phyloP scores from a whole-genome alignment of 92 coral and sea anemone genomes.

The Umimayanthus chanpuru region DNA sequence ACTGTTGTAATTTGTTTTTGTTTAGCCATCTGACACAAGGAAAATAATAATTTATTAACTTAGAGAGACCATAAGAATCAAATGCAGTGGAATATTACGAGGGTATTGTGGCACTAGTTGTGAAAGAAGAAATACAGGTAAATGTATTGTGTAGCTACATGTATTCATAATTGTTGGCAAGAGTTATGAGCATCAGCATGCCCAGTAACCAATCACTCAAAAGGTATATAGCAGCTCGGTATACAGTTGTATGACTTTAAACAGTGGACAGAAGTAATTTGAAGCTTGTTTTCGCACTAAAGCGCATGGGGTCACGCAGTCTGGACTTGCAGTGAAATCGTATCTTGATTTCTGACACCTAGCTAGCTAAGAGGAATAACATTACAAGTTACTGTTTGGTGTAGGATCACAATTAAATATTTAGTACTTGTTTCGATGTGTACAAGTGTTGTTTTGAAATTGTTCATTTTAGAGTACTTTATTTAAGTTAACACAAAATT shows the following conservation, averaged over 20 bases:
- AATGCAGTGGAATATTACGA: no score
- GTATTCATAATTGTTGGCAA: no score
- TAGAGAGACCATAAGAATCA: no score
- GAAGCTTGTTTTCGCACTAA: background rate
- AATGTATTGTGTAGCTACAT: background rate
- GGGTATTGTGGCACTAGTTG: no score
- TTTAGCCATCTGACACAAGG: no score
- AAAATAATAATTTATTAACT: no score
- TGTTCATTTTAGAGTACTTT: background rate
- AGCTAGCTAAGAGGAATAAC: background rate
- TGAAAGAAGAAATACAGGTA: background rate
- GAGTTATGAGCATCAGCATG: no score
- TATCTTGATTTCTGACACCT: constrained; percentile 1
- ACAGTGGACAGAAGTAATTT: no score
- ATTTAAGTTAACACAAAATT: background rate
- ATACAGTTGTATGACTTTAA: no score
- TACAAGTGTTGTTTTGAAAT: background rate
- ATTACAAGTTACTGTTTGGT: background rate
- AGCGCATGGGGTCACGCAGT: background rate
- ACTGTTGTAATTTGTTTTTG: no score
- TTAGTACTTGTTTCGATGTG: background rate
- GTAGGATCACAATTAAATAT: background rate
- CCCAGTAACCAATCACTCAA: no score
- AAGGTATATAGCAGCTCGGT: no score
- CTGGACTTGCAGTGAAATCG: background rate